These are phyloP conservation scores for Acestrorhynchus altus DNA, from an alignment of 2,797 vertebrate species.

Conservation along the genomic window DNA sequence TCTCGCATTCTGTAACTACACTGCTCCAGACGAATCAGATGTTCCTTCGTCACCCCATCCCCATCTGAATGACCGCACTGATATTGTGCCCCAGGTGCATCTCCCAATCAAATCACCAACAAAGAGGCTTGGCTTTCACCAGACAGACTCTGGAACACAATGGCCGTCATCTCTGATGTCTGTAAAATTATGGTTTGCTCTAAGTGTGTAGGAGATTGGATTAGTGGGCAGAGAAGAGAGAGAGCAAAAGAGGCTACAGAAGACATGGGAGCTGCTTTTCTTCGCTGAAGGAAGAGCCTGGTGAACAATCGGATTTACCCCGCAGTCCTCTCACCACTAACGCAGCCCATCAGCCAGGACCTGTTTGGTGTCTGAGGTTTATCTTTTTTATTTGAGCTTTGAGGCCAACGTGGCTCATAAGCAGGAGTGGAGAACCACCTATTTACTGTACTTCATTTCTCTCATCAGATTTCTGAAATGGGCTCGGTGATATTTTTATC, in stretches of 20 bases:
- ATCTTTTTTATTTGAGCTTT: no score
- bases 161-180: constrained; percentile 25
- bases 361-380: no score
- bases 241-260: neutral
- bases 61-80: neutral
- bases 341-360: no score
- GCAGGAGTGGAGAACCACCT: no score
- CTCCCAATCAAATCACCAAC: constrained; percentile 64
- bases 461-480: no score
- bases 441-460: no score
- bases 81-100: constrained; percentile 65
- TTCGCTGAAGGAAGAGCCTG: neutral
- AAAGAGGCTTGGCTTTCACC: constrained; percentile 65
- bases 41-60: neutral
- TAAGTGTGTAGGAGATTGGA: constrained; percentile 26
- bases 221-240: neutral
- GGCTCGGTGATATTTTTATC: no score
- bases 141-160: constrained; percentile 17
- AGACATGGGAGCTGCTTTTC: neutral
- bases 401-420: no score
- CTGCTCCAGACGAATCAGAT: constrained; percentile 3
- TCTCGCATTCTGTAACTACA: neutral
- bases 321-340: no score
- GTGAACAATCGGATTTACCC: no score
- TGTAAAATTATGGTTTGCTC: constrained; percentile 30